Evolutionary conservation across 2,113 vertebrate genomes (phyloP), one percentile per base, ranked within the genome.

Genomic region (Tupaia chinensis): DNA sequence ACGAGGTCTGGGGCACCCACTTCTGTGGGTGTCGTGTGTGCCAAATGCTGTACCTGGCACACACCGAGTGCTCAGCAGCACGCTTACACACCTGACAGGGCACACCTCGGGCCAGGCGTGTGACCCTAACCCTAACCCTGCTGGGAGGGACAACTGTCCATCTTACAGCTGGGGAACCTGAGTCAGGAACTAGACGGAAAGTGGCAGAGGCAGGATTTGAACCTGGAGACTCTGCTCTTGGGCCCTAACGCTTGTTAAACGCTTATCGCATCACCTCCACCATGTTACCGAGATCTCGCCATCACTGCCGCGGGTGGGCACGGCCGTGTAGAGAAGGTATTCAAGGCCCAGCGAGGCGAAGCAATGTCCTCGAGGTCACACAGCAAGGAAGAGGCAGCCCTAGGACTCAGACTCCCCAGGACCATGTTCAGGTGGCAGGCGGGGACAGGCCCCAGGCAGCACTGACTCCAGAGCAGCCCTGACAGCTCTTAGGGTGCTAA

Each of bases 21-120:
- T 10, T 25, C 56, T 0, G 12, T 2, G 15, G 54, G 10, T 0
- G 1, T 23, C 4, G 3, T 10, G 4, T 78, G 61, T 65, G 2
- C 44, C 1, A 15, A 44, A 32, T 4, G 0, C n/a, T 0, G 2
- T 3, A 16, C 61, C n/a, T 14, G 66, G 68, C 29, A 3, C 10
- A 9, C 11, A 4, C 60, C 22, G 6, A 56, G 20, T 1, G 1
- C 70, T 5, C 9, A 1, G 54, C 8, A 17, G 2, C 1, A 2
- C 1, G 15, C 32, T 3, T 9, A 15, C 7, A 29, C 66, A 29
- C 19, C 29, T 65, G 2, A 1, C 1, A 0, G 77, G 44, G 9
- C 12, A 3, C 20, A 5, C 32, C 44, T 6, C 1, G 14, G 53
- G 22, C 4, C 16, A 7, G n/a, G n/a, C 1, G 4, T 63, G 2